Evolutionary conservation across 2,797 vertebrate species (phyloP), one percentile per base, ranked within the genome.

Genomic region (Myotis pilosus): DNA sequence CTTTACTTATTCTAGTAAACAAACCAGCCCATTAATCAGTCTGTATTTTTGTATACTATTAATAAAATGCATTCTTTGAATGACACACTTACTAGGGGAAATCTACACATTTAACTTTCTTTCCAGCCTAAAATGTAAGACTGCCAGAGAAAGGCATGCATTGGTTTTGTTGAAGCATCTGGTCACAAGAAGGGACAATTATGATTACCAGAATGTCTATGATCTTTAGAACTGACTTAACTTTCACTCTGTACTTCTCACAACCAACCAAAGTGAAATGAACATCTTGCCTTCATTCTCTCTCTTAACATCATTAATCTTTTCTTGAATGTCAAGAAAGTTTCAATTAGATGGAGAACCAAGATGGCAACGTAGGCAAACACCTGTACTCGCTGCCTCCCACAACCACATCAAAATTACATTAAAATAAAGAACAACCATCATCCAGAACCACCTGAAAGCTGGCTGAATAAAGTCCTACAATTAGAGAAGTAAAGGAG

Each of bases 1-100:
- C 55, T 89, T 80, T 55, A 55, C 64, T 93, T 87, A 89, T 84
- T 91, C 49, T 79, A 53, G 6, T 71, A 57, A 92, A 91, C 49
- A 94, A 82, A 60, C 12, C 6, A 28, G 17, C 30, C 15, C 33
- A 82, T 90, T 85, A 30, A 74, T 64, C 62, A 78, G 22, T 68
- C 41, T 66, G 8, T 23, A 66, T n/a, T 12, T 30, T 88, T 79
- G n/a, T 66, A 25, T 78, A n/a, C 51, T 87, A 25, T 83, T 53
- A 71, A 55, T 44, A 92, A 60, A 92, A 68, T 53, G 25, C 69
- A 53, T 57, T 57, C 30, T 89, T 57, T 66, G 44, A 84, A 69
- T 47, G 44, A 75, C 33, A 87, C 7, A 19, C 1, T 36, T 64
- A 47, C 20, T 4, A 23, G 57, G 38, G 47, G 47, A 78, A 85